A percentile compares a stretch with the other conserved stretches of the same genome.
Conservation (phyloP, 2,113 vertebrate species). For the Taxidea taxus region DNA sequence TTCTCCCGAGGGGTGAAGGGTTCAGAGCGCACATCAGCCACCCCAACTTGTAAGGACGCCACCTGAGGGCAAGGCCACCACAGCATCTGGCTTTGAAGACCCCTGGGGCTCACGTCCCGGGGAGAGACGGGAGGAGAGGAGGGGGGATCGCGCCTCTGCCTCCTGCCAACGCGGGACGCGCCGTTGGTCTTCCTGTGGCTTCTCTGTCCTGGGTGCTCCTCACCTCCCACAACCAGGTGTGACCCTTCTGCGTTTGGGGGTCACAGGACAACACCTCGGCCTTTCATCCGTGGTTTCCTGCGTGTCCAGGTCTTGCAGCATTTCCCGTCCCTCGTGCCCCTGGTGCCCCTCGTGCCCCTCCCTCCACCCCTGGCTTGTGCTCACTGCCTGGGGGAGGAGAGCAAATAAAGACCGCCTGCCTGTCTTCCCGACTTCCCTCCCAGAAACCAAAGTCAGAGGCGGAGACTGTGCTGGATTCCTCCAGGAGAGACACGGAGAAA, state of each 20-base stretch:
- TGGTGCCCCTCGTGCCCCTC: neutral
- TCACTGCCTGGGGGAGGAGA: neutral
- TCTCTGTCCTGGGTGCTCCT: neutral
- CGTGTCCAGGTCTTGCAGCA: neutral
- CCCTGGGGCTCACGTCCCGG: no score
- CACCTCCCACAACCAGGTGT: neutral
- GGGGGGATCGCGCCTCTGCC: neutral
- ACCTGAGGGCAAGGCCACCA: no score
- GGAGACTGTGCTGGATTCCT: neutral
- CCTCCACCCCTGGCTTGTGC: neutral
- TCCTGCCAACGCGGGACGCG: no score
- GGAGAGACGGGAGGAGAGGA: no score
- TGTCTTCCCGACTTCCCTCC: neutral
- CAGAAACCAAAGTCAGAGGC: neutral
- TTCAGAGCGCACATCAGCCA: accelerated
- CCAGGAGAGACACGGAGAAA: neutral
- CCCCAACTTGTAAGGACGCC: no score
- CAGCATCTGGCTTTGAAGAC: neutral
- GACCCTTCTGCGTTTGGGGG: neutral
- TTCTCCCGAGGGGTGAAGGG: neutral
- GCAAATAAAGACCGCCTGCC: neutral
- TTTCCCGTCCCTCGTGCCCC: neutral
- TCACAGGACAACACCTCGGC: neutral
- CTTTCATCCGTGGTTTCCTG: neutral
- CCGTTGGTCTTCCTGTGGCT: accelerated